Evolutionary conservation across 2,888 invertebrate species (phyloP).

Genomic region (Charanyca ferruginea): DNA sequence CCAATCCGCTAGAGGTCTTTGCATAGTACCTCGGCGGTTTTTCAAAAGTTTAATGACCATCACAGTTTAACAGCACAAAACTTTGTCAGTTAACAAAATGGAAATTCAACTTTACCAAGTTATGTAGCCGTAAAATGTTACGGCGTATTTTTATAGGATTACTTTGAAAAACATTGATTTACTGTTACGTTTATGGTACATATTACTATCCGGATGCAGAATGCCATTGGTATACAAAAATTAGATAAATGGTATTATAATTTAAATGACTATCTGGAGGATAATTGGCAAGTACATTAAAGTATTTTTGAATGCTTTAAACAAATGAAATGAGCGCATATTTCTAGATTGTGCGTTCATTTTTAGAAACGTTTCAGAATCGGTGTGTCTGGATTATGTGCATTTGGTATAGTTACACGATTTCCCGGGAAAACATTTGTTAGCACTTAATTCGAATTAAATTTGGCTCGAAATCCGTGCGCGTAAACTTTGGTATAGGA

Average conservation of each 20-base stretch:
- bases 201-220: slow-evolving; percentile 32
- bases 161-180: slow-evolving; percentile 48
- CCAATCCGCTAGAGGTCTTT: slow-evolving; percentile 71
- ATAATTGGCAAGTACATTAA: too few species aligned
- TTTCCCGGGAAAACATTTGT: slow-evolving; percentile 42
- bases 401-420: too few species aligned
- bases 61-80: slow-evolving; percentile 40
- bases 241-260: too few species aligned
- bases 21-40: slow-evolving; percentile 59
- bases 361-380: too few species aligned
- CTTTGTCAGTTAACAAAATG: slow-evolving; percentile 40
- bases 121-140: slow-evolving; percentile 42
- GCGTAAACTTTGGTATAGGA: slow-evolving; percentile 50
- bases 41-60: slow-evolving; percentile 62
- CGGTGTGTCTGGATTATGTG: too few species aligned
- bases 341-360: too few species aligned
- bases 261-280: too few species aligned
- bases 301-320: too few species aligned
- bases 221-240: too few species aligned
- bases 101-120: slow-evolving; percentile 40
- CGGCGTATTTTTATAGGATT: slow-evolving; percentile 49
- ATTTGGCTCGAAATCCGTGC: slow-evolving; percentile 37
- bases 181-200: slow-evolving; percentile 29
- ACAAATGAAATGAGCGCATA: too few species aligned
- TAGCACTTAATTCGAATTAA: slow-evolving; percentile 57